Evolutionary conservation across 2,113 vertebrate genomes (phyloP).

Genomic region (Syngnathus floridae): DNA sequence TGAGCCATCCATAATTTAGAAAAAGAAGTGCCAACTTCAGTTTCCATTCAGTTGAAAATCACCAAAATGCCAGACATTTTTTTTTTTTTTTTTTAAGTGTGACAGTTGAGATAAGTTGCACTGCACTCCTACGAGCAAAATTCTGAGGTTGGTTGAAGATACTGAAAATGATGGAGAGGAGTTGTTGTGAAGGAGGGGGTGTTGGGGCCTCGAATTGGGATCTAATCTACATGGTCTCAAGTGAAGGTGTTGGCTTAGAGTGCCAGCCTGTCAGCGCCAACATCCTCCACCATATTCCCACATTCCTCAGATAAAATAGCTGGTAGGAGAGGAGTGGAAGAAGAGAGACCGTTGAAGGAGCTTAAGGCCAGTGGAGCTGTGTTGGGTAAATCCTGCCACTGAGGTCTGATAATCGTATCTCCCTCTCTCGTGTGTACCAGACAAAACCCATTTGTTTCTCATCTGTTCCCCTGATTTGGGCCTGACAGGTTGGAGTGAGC

Average conservation of each 20-base stretch:
- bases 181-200: conserved; percentile 13
- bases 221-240: conserved; percentile 33
- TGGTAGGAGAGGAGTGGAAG: conserved; percentile 24
- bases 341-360: conserved; percentile 16
- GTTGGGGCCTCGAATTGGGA: conserved; percentile 17
- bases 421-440: conserved; percentile 56
- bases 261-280: conserved; percentile 32
- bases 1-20: conserved; percentile 26
- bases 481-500: conserved; percentile 53
- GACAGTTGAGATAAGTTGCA: conserved; percentile 24
- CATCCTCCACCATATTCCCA: conserved; percentile 42
- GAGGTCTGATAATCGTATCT: conserved; percentile 64
- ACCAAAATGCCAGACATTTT: conserved; percentile 8
- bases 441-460: conserved; percentile 66
- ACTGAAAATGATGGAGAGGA: conserved; percentile 12
- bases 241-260: conserved; percentile 46
- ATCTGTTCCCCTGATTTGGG: conserved; percentile 50
- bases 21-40: conserved; percentile 19
- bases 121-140: conserved; percentile 13
- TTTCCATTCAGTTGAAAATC: conserved; percentile 22
- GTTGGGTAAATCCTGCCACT: conserved; percentile 40
- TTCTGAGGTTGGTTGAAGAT: conserved; percentile 13
- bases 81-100: conserved; percentile 13
- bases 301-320: conserved; percentile 65
- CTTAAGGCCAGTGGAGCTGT: conserved; percentile 25